These are phyloP conservation scores for Calonectris borealis DNA, from an alignment of 2,113 vertebrate species.

Conservation along the genomic window DNA sequence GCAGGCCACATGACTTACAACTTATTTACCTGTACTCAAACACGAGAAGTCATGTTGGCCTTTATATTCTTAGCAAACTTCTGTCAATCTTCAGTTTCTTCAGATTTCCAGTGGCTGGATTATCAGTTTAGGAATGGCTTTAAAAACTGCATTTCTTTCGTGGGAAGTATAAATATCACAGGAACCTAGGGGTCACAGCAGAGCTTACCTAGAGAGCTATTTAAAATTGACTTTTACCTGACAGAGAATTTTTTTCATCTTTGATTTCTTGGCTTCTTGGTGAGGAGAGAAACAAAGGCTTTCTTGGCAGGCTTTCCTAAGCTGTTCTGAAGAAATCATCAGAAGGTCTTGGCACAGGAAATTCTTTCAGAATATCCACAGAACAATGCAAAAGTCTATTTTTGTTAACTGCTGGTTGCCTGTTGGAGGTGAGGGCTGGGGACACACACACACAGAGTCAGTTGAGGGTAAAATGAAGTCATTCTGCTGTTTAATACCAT, in stretches of 20 bases:
- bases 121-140: neutral
- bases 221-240: neutral
- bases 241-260: neutral
- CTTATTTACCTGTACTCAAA: neutral
- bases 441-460: neutral
- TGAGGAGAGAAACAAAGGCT: conserved; percentile 2
- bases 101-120: neutral
- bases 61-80: neutral
- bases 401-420: conserved; percentile 23
- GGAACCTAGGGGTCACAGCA: neutral
- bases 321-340: neutral
- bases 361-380: conserved; percentile 34
- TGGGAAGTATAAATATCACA: neutral
- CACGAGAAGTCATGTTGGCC: neutral
- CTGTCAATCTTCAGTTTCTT: neutral
- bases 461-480: neutral
- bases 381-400: conserved; percentile 53
- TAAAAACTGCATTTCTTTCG: neutral
- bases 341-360: conserved; percentile 51
- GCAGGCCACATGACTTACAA: rapidly evolving
- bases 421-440: neutral
- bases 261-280: conserved; percentile 2
- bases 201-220: neutral
- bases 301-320: conserved; percentile 23
- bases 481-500: neutral